Evolutionary conservation across 2,113 vertebrate species (phyloP).

Genomic region (Jaculus jaculus): DNA sequence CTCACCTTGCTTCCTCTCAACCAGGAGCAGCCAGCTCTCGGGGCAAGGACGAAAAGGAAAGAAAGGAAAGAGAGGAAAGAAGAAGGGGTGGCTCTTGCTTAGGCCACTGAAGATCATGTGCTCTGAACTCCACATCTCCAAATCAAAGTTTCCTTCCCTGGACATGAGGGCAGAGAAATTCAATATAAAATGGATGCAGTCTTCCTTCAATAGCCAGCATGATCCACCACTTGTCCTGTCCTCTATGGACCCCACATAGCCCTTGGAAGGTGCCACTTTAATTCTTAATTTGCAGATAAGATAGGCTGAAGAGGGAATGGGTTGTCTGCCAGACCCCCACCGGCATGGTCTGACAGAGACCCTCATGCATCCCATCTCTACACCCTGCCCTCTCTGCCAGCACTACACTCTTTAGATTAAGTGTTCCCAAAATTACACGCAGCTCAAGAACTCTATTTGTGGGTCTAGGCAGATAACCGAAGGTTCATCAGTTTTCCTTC

Average conservation of each 20-base stretch:
- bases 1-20: not conserved
- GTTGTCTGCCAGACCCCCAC: accelerated
- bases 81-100: not conserved
- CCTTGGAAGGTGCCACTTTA: not conserved
- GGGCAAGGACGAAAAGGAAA: too few relatives aligned
- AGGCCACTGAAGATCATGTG: accelerated
- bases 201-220: accelerated
- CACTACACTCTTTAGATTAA: too few relatives aligned
- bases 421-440: not conserved
- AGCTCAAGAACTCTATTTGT: not conserved
- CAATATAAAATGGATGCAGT: not conserved
- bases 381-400: accelerated
- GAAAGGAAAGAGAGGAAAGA: too few relatives aligned
- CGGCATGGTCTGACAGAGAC: accelerated
- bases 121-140: accelerated
- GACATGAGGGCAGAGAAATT: accelerated
- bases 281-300: not conserved
- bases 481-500: not conserved
- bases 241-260: not conserved
- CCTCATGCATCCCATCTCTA: accelerated
- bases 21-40: not conserved
- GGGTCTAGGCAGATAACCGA: not conserved
- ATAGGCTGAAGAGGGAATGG: not conserved
- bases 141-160: not conserved
- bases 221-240: accelerated